Evolutionary conservation across 2,888 invertebrate species (phyloP).

Genomic region (Drosophila glabriapex): DNA sequence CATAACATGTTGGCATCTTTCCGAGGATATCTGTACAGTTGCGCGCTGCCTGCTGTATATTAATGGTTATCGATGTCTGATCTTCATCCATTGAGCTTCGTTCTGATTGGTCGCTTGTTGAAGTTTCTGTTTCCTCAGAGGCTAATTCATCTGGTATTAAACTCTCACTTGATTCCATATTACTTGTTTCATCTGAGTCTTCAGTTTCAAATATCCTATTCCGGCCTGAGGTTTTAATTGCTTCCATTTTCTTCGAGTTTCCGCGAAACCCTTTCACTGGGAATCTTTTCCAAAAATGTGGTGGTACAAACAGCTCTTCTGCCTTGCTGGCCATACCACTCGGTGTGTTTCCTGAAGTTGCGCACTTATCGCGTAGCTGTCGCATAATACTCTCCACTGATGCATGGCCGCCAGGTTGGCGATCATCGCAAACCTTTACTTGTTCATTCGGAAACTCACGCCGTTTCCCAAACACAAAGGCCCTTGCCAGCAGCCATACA

Average conservation of each 20-base stretch:
- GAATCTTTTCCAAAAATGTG: constrained; percentile 41
- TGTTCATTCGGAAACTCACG: not conserved
- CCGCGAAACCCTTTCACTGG: not conserved
- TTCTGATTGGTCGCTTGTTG: not conserved
- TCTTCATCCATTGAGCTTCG: constrained; percentile 5
- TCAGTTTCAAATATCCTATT: not conserved
- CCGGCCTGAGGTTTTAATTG: too few species aligned
- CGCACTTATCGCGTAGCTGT: constrained; percentile 26
- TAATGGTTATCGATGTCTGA: not conserved
- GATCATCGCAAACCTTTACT: not conserved
- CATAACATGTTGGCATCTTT: constrained; percentile 37
- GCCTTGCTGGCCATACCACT: not conserved
- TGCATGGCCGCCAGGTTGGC: constrained; percentile 35
- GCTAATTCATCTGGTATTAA: not conserved
- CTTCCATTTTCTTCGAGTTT: not conserved
- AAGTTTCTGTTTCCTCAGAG: not conserved
- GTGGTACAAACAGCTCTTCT: constrained; percentile 33
- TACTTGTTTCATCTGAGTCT: not conserved
- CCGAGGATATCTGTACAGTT: constrained; percentile 12
- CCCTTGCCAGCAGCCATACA: constrained; percentile 41
- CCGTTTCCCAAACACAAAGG: constrained; percentile 29
- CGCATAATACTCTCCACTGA: constrained; percentile 29
- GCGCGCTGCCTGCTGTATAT: not conserved
- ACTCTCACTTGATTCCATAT: constrained; percentile 8
- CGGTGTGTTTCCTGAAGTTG: not conserved